Conservation (phyloP, 2,113 vertebrate species). For the Euleptes europaea region DNA sequence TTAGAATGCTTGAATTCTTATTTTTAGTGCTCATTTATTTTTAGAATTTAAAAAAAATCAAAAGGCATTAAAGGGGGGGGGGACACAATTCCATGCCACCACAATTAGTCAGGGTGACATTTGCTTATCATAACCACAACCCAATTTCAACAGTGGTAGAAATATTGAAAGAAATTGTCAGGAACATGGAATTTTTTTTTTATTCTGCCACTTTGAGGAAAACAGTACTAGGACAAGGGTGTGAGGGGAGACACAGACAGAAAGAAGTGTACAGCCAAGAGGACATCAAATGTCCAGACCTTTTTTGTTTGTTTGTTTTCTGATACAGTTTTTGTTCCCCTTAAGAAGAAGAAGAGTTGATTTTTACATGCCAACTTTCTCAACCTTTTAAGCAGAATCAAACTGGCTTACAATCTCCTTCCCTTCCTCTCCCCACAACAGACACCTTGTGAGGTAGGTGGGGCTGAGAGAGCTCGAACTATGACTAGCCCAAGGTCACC, state of each 20-base stretch:
- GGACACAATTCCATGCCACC: neutral
- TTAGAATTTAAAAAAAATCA: neutral
- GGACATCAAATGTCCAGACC: no score
- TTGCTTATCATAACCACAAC: neutral
- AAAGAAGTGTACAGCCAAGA: no score
- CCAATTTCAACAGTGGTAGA: neutral
- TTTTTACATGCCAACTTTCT: no score
- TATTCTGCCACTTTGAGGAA: neutral
- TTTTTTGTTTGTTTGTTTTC: no score
- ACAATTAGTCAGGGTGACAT: neutral
- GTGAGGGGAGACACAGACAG: neutral
- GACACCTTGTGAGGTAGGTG: no score
- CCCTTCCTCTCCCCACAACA: no score
- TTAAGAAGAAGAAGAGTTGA: no score
- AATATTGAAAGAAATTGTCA: neutral
- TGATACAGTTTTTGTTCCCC: no score
- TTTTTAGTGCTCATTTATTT: conserved; percentile 23
- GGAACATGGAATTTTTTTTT: neutral
- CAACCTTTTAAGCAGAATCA: no score
- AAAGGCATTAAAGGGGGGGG: neutral
- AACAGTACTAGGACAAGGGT: neutral
- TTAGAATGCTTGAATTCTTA: neutral
- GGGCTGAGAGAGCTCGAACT: no score
- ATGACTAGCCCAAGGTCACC: no score
- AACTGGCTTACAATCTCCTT: no score